A percentile compares a stretch with the other conserved stretches of the same genome.
Conservation (phyloP, 2,797 vertebrate species). For the Mormyrus proboscirostris region DNA sequence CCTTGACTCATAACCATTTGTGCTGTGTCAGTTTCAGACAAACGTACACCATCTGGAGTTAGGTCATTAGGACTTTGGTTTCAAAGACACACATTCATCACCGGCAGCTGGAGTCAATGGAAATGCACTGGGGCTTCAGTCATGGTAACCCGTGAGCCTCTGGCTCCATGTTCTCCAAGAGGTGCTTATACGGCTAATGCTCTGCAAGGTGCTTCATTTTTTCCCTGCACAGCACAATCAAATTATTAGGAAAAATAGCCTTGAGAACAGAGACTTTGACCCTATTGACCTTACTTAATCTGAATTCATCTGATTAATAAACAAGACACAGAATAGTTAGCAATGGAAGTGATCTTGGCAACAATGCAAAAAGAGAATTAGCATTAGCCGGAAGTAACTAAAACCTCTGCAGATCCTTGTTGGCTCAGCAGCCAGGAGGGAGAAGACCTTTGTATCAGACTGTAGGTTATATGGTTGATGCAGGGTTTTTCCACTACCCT, state of each 20-base stretch:
- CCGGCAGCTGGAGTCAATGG: neutral
- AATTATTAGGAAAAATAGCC: neutral
- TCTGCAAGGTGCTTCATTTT: neutral
- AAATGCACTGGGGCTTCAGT: neutral
- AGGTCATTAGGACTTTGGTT: neutral
- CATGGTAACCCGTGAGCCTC: neutral
- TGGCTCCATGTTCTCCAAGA: neutral
- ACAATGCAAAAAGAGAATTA: neutral
- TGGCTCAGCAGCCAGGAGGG: neutral
- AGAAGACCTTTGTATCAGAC: neutral
- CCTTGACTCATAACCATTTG: neutral
- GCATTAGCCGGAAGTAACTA: neutral
- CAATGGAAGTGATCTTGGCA: neutral
- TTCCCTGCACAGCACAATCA: neutral
- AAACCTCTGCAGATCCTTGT: neutral
- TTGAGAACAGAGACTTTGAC: neutral
- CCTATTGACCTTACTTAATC: neutral
- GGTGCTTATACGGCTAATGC: neutral
- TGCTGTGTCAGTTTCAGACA: constrained; percentile 5
- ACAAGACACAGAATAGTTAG: neutral
- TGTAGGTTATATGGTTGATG: neutral
- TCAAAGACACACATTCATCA: constrained; percentile 6
- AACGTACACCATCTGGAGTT: neutral
- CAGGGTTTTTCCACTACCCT: neutral
- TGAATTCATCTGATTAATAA: neutral